Evolutionary conservation across 1,140 invertebrate genomes (phyloP), one percentile per base, ranked within the genome.

Genomic region (Plectrocnemia conspersa): DNA sequence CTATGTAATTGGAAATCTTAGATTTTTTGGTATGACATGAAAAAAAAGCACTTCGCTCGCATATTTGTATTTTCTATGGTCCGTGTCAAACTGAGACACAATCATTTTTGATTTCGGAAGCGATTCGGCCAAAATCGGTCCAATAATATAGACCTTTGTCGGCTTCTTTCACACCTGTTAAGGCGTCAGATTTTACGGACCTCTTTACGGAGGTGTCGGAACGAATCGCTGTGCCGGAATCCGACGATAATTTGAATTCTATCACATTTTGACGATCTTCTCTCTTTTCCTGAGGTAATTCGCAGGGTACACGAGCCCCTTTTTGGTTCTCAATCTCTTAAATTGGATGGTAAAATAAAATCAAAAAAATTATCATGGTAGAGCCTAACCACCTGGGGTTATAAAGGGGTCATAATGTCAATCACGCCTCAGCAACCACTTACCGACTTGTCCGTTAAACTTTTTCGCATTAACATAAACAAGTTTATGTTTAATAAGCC

Each of bases 401-500:
- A 32, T 27, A 40, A 32, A 33, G 42, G 47, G 56, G 56, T 58
- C 56, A 58, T 49, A 49, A 49, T 58, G 52, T 44, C 56, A 54
- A 54, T 58, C 56, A 54, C 27, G 35, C 18, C 44, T 54, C 52
- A 41, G 21, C 38, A 47, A 49, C 56, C 56, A 58, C 52, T 58
- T 58, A 58, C 52, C 36, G 44, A 42, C 50, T 42, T 49, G 56
- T 58, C 56, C 27, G 56, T 58, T 54, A 54, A 50, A 58, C 50
- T 44, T 54, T 58, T 58, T 57, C 55, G 27, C 40, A 52, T 57
- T 52, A 57, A 52, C 55, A 57, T 57, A 57, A 57, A 57, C 48
- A 57, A 41, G 55, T 52, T 33, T 49, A 16, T 36, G 55, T 46
- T 52, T 52, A 44, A 57, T 52, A 49, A 46, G 47, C 29, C 23